Evolutionary conservation across 2,888 invertebrate species (phyloP).

Genomic region (Sphinx pinastri): DNA sequence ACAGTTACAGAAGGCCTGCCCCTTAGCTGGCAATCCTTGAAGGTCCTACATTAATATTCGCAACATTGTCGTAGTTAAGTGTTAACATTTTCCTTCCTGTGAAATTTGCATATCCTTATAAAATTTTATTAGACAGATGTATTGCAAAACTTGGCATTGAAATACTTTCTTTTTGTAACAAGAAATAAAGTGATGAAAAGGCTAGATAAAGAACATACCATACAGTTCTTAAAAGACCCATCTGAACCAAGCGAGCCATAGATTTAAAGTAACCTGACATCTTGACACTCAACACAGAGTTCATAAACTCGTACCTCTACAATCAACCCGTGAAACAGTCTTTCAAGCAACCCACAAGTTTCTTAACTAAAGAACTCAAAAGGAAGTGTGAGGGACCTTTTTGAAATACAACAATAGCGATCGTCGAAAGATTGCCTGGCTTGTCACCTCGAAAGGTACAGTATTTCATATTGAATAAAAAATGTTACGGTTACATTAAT

Average conservation of each 20-base stretch:
- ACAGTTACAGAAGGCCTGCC: constrained; percentile 21
- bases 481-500: not conserved
- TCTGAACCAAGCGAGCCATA: too few species aligned
- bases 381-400: constrained; percentile 10
- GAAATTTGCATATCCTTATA: constrained; percentile 20
- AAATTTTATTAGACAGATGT: not conserved
- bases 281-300: too few species aligned
- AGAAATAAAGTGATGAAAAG: too few species aligned
- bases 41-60: constrained; percentile 20
- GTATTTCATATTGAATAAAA: constrained; percentile 3
- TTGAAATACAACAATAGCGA: constrained; percentile 15
- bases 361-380: not conserved
- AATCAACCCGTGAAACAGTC: not conserved
- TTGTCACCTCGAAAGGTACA: not conserved
- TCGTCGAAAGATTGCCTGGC: constrained; percentile 1
- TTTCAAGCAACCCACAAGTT: not conserved
- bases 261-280: too few species aligned
- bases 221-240: too few species aligned
- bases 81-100: constrained; percentile 24
- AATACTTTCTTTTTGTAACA: not conserved
- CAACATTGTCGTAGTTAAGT: constrained; percentile 3
- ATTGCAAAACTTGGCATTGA: not conserved
- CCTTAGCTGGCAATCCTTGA: constrained; percentile 20
- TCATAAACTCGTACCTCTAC: not conserved
- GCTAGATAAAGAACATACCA: too few species aligned